phyloP scores from a whole-genome alignment of 2,797 vertebrate genomes.

The Gymnodraco acuticeps region DNA sequence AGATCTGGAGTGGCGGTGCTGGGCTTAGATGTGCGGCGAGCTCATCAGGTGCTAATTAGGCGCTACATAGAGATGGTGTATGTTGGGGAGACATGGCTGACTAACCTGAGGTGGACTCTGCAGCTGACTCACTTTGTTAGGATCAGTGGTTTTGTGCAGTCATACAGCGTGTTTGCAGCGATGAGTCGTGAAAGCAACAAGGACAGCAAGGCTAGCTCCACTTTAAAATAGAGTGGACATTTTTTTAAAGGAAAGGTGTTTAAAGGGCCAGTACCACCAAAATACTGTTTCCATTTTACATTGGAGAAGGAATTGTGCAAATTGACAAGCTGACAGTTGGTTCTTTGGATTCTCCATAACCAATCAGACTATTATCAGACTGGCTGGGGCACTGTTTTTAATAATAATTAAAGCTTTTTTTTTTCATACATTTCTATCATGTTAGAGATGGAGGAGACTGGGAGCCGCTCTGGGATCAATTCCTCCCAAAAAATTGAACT shows the following conservation, averaged over 20 bases:
- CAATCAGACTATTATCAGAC: background rate
- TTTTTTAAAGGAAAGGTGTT: background rate
- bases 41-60: conserved; percentile 55
- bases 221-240: conserved; percentile 4
- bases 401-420: conserved; percentile 34
- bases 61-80: conserved; percentile 37
- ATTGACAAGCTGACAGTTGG: conserved; percentile 1
- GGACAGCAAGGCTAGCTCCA: background rate
- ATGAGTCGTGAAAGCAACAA: conserved; percentile 9
- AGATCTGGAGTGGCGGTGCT: conserved; percentile 33
- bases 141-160: conserved; percentile 32
- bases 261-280: background rate
- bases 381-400: conserved; percentile 26
- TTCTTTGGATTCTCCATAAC: conserved; percentile 13
- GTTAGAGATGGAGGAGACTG: too few species aligned
- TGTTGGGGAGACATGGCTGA: conserved; percentile 43
- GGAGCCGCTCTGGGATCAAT: background rate
- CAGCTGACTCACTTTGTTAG: conserved; percentile 54
- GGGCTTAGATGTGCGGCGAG: conserved; percentile 34
- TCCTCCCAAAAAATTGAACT: background rate
- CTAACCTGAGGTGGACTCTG: conserved; percentile 50
- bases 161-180: conserved; percentile 1
- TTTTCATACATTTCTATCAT: conserved; percentile 15
- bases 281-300: background rate
- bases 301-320: background rate